Conservation (phyloP, 2,797 vertebrate genomes). For the Knipowitschia caucasica region DNA sequence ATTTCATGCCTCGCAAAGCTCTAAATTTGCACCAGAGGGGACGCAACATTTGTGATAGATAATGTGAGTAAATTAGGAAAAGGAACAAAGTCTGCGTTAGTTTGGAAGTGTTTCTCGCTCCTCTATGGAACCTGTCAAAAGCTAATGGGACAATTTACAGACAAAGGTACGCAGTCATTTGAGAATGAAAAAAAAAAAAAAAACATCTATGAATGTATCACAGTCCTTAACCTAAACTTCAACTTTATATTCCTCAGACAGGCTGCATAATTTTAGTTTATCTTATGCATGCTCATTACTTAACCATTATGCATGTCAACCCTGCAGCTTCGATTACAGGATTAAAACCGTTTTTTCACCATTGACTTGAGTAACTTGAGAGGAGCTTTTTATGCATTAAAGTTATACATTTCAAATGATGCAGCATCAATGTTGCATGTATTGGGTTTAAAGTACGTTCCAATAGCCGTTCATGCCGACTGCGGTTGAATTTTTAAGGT, state of each 20-base stretch:
- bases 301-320: conserved; percentile 4
- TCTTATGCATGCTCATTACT: conserved; percentile 7
- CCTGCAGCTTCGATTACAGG: neutral
- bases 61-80: conserved; percentile 41
- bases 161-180: conserved; percentile 8
- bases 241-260: conserved; percentile 1
- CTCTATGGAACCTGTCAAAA: conserved; percentile 28
- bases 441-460: conserved; percentile 2
- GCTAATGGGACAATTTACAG: conserved; percentile 20
- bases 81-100: conserved; percentile 49
- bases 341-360: neutral
- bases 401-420: conserved; percentile 14
- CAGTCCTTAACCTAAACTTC: conserved; percentile 6
- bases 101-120: conserved; percentile 38
- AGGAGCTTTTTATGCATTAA: neutral
- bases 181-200: conserved; percentile 10
- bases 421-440: conserved; percentile 12
- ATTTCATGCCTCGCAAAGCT: conserved; percentile 64
- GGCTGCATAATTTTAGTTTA: neutral
- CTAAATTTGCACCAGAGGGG: conserved; percentile 59
- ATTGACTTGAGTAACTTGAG: conserved; percentile 2
- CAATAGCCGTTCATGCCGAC: conserved; percentile 19
- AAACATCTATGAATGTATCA: conserved; percentile 10
- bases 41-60: conserved; percentile 45
- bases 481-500: neutral